A percentile compares a stretch with the other conserved stretches of the same genome.
These are phyloP conservation scores for Paguma larvata DNA, from an alignment of 2,797 vertebrate genomes.

Conservation along the genomic window DNA sequence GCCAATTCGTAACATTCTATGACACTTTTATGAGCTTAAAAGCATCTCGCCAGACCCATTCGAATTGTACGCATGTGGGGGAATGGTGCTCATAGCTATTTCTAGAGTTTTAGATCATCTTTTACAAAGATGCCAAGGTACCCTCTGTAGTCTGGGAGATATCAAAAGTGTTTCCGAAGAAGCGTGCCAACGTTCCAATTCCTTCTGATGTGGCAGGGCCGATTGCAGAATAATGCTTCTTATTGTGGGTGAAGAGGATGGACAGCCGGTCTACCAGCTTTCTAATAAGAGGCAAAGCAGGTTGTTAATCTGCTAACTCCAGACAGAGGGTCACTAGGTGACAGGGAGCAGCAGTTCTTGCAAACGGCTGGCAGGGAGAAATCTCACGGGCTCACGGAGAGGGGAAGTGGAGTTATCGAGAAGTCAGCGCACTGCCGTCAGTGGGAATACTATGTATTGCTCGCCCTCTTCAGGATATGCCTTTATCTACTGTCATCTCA, in stretches of 20 bases:
- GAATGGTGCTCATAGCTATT: constrained; percentile 56
- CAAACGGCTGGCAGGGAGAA: neutral
- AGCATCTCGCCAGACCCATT: constrained; percentile 67
- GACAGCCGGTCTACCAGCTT: neutral
- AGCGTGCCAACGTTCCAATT: neutral
- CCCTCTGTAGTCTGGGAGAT: constrained; percentile 39
- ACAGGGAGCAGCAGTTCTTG: neutral
- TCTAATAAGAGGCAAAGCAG: constrained; percentile 19
- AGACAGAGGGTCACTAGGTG: constrained; percentile 13
- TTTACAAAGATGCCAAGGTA: constrained; percentile 68
- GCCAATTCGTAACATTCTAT: constrained; percentile 63
- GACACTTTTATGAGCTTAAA: constrained; percentile 76
- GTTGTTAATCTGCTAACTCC: neutral
- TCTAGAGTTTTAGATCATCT: constrained; percentile 74
- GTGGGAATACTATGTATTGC: neutral
- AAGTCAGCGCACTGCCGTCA: neutral
- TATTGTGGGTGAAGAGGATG: neutral
- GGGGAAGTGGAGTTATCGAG: neutral
- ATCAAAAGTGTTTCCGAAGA: constrained; percentile 67
- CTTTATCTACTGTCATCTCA: neutral
- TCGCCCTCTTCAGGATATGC: neutral
- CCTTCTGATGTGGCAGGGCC: constrained; percentile 24
- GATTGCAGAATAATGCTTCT: neutral
- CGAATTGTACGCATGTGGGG: constrained; percentile 67
- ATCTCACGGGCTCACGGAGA: neutral